Percentiles rank a stretch among this genome's conserved stretches.
Conservation (phyloP, 2,888 invertebrate species). For the Eilema depressum region DNA sequence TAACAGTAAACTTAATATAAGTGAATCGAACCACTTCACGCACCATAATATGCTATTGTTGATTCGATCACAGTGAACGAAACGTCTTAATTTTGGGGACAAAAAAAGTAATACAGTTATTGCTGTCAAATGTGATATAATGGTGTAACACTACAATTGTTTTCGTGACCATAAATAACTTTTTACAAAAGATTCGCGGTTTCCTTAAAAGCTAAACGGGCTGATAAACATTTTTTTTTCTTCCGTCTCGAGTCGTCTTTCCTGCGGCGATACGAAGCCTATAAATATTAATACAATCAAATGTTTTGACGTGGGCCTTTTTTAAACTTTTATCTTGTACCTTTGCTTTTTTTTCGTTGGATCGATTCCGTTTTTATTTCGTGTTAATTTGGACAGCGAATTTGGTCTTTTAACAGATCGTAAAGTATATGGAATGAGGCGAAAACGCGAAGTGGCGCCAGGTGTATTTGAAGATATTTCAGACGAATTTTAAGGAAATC, state of each 20-base stretch:
- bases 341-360: constrained; percentile 82
- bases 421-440: constrained; percentile 77
- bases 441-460: constrained; percentile 70
- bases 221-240: constrained; percentile 86
- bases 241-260: constrained; percentile 70
- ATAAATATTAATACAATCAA: constrained; percentile 88
- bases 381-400: constrained; percentile 87
- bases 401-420: constrained; percentile 87
- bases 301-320: constrained; percentile 87
- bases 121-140: constrained; percentile 85
- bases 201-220: constrained; percentile 86
- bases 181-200: constrained; percentile 85
- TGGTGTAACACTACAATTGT: constrained; percentile 85
- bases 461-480: constrained; percentile 64
- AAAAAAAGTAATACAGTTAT: constrained; percentile 83
- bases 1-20: constrained; percentile 51
- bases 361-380: constrained; percentile 85
- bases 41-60: constrained; percentile 68
- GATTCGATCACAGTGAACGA: constrained; percentile 65
- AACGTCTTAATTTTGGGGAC: constrained; percentile 77
- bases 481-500: constrained; percentile 38
- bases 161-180: constrained; percentile 84
- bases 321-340: constrained; percentile 85
- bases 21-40: constrained; percentile 59
- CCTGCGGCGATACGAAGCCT: constrained; percentile 82